These are phyloP conservation scores for Sisyra terminalis DNA, from an alignment of 2,888 invertebrate species.

Conservation along the genomic window DNA sequence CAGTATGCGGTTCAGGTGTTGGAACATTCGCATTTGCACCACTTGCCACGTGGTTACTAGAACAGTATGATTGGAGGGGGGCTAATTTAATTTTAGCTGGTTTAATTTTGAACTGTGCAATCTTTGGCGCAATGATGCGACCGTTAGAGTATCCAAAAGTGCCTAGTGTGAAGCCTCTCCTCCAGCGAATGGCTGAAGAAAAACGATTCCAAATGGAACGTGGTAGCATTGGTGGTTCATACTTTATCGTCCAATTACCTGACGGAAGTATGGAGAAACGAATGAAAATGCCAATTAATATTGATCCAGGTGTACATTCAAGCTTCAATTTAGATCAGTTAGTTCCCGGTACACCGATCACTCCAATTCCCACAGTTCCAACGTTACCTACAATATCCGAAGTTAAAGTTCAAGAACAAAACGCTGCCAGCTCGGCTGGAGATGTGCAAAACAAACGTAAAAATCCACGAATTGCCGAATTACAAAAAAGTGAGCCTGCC, in stretches of 20 bases:
- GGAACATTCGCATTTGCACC: constrained; percentile 95
- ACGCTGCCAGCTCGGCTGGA: constrained; percentile 32
- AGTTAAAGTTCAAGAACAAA: constrained; percentile 50
- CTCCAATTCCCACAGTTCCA: constrained; percentile 67
- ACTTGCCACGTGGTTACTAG: constrained; percentile 61
- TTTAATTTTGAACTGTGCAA: constrained; percentile 76
- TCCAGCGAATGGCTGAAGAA: constrained; percentile 88
- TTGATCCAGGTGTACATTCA: constrained; percentile 88
- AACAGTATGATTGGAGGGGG: constrained; percentile 73
- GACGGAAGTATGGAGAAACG: constrained; percentile 84
- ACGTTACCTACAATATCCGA: constrained; percentile 83
- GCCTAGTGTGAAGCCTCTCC: constrained; percentile 60
- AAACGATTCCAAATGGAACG: constrained; percentile 80
- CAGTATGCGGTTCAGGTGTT: constrained; percentile 90
- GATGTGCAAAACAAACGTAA: constrained; percentile 16
- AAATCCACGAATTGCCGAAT: constrained; percentile 26
- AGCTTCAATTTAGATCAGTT: constrained; percentile 75
- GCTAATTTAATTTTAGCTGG: constrained; percentile 86
- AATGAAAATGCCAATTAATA: constrained; percentile 78
- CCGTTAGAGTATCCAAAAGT: constrained; percentile 62
- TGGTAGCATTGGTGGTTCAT: constrained; percentile 75
- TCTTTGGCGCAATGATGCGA: constrained; percentile 73
- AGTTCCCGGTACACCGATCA: constrained; percentile 55
- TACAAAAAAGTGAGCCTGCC: constrained; percentile 21
- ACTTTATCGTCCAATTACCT: constrained; percentile 68